A percentile compares a stretch with the other conserved stretches of the same genome.
These are phyloP conservation scores for Sylvia atricapilla DNA, from an alignment of 2,113 vertebrate genomes.

Conservation along the genomic window DNA sequence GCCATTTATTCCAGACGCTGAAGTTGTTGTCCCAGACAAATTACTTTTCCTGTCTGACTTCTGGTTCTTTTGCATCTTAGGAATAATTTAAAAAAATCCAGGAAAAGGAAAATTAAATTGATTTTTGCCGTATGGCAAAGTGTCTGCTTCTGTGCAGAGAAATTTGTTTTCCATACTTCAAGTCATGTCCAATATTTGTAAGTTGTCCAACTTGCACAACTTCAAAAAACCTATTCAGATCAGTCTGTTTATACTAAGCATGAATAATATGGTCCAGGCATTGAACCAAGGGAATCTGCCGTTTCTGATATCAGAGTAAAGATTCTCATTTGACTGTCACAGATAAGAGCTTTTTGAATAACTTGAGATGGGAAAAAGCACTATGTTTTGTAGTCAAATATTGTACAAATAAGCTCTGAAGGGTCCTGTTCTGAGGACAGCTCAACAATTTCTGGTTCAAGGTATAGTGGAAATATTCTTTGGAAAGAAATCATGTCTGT, in stretches of 20 bases:
- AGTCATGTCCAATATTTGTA: background rate
- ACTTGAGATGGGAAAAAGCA: background rate
- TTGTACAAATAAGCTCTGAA: background rate
- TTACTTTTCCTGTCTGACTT: slow-evolving; percentile 32
- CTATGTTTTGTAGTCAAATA: background rate
- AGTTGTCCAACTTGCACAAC: background rate
- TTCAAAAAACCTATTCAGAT: background rate
- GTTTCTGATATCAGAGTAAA: background rate
- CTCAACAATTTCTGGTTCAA: background rate
- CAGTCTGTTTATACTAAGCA: background rate
- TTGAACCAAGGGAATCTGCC: background rate
- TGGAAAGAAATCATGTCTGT: background rate
- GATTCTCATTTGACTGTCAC: background rate
- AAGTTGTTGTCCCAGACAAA: slow-evolving; percentile 32
- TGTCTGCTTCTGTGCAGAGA: background rate
- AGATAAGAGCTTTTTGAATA: background rate
- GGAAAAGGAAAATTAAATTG: background rate
- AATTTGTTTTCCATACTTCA: background rate
- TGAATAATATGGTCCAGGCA: background rate
- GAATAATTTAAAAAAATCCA: background rate
- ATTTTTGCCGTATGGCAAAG: background rate
- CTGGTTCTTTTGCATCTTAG: background rate
- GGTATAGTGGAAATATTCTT: background rate
- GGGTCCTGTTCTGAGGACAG: background rate
- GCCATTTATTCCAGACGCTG: background rate